Percentiles rank a stretch among this genome's conserved stretches.
Evolutionary conservation across 2,113 vertebrate species (phyloP).

Genomic region (Abramis brama): DNA sequence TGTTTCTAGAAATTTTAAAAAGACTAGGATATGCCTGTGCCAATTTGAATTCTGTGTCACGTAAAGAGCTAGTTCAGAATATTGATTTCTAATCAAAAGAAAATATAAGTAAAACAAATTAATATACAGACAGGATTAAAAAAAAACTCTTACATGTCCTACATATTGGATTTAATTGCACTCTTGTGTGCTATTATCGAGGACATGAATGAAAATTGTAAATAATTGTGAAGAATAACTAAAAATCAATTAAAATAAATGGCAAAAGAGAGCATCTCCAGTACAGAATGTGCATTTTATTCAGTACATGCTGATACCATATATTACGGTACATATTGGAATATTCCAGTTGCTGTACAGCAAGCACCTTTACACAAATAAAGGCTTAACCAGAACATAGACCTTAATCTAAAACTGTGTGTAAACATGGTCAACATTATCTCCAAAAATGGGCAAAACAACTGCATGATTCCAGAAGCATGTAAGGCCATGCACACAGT

Average conservation of each 20-base stretch:
- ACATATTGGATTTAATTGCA: not conserved
- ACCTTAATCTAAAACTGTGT: not conserved
- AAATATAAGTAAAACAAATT: too few species aligned
- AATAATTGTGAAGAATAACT: not conserved
- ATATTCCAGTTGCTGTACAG: not conserved
- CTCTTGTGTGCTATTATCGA: not conserved
- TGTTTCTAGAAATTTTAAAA: not conserved
- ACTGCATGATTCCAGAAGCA: not conserved
- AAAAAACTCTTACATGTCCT: not conserved
- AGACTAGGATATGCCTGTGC: not conserved
- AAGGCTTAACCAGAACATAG: not conserved
- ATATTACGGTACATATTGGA: not conserved
- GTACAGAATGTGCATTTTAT: not conserved
- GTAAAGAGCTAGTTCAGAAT: not conserved
- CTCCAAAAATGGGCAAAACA: not conserved
- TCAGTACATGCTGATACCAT: too few species aligned
- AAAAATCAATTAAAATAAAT: not conserved
- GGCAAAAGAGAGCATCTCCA: not conserved
- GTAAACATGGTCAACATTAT: not conserved
- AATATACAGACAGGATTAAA: too few species aligned
- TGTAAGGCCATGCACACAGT: not conserved
- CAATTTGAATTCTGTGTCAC: not conserved
- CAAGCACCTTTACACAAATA: not conserved
- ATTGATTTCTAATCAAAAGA: not conserved
- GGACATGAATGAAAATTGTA: not conserved